Percentiles rank a stretch among this genome's conserved stretches.
Evolutionary conservation across 2,797 vertebrate species (phyloP).

Genomic region (Rhadinocentrus ornatus): DNA sequence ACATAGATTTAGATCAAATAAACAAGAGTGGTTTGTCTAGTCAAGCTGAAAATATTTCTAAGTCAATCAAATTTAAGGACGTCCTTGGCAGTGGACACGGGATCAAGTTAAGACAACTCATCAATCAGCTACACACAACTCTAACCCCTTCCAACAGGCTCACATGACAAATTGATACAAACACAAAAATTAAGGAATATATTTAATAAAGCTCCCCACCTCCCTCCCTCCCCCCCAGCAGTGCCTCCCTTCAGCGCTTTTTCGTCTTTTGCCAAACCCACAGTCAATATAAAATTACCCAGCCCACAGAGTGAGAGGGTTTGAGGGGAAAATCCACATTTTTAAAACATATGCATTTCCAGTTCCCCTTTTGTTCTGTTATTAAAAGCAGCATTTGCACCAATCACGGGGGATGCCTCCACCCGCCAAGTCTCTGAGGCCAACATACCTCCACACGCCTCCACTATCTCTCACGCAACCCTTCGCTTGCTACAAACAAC

Average conservation of each 20-base stretch:
- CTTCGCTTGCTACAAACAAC: conserved; percentile 52
- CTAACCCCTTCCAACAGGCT: conserved; percentile 30
- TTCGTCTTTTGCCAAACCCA: conserved; percentile 85
- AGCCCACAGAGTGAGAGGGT: conserved; percentile 77
- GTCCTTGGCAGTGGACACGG: conserved; percentile 27
- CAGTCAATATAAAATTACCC: conserved; percentile 88
- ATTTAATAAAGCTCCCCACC: conserved; percentile 77
- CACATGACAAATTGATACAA: conserved; percentile 73
- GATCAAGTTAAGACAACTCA: conserved; percentile 43
- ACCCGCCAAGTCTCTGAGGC: conserved; percentile 59
- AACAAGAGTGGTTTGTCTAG: conserved; percentile 51
- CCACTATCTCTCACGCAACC: conserved; percentile 70
- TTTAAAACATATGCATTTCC: conserved; percentile 88
- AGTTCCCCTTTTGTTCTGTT: conserved; percentile 88
- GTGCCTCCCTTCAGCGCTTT: conserved; percentile 76
- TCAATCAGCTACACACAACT: conserved; percentile 52
- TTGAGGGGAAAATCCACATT: conserved; percentile 76
- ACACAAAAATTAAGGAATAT: conserved; percentile 83
- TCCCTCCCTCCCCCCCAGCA: conserved; percentile 35
- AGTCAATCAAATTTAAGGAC: conserved; percentile 32
- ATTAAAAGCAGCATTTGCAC: conserved; percentile 86
- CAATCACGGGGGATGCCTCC: conserved; percentile 78
- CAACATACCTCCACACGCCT: conserved; percentile 76
- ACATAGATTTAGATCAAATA: conserved; percentile 50
- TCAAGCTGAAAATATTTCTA: conserved; percentile 41